These are phyloP conservation scores for Drosophila orosa DNA, from an alignment of 1,140 invertebrate genomes.

Conservation along the genomic window DNA sequence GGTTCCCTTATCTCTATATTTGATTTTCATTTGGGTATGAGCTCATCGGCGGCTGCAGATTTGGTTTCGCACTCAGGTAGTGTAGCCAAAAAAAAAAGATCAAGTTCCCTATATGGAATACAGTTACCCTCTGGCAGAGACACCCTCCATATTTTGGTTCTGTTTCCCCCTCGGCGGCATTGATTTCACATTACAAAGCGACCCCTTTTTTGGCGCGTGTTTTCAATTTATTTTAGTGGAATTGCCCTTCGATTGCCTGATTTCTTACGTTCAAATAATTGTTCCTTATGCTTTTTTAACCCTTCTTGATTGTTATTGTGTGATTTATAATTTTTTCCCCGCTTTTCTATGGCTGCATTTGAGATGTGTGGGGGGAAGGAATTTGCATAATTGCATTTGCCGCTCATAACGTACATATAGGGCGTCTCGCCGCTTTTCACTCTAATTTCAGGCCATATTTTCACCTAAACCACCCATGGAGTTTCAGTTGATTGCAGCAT, in stretches of 20 bases:
- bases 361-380: neutral
- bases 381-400: slow-evolving; percentile 76
- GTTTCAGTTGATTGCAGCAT: slow-evolving; percentile 54
- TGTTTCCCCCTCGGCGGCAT: slow-evolving; percentile 30
- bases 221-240: slow-evolving; percentile 66
- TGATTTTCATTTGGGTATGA: slow-evolving; percentile 65
- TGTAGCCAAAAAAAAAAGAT: slow-evolving; percentile 42
- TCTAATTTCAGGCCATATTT: slow-evolving; percentile 37
- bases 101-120: slow-evolving; percentile 43
- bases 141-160: slow-evolving; percentile 12
- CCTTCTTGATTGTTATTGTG: slow-evolving; percentile 40
- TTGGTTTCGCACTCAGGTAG: slow-evolving; percentile 38
- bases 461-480: slow-evolving; percentile 38
- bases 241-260: slow-evolving; percentile 47
- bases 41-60: slow-evolving; percentile 67
- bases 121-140: slow-evolving; percentile 8
- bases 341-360: slow-evolving; percentile 41
- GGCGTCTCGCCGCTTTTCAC: slow-evolving; percentile 25
- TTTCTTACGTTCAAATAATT: slow-evolving; percentile 28
- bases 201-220: slow-evolving; percentile 62
- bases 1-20: slow-evolving; percentile 62
- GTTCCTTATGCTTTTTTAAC: slow-evolving; percentile 35
- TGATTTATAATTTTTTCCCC: slow-evolving; percentile 12
- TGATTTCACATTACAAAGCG: slow-evolving; percentile 58
- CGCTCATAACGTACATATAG: slow-evolving; percentile 24